Evolutionary conservation across 2,113 vertebrate genomes (phyloP), one percentile per base, ranked within the genome.

Genomic region (Gasterosteus nipponicus): DNA sequence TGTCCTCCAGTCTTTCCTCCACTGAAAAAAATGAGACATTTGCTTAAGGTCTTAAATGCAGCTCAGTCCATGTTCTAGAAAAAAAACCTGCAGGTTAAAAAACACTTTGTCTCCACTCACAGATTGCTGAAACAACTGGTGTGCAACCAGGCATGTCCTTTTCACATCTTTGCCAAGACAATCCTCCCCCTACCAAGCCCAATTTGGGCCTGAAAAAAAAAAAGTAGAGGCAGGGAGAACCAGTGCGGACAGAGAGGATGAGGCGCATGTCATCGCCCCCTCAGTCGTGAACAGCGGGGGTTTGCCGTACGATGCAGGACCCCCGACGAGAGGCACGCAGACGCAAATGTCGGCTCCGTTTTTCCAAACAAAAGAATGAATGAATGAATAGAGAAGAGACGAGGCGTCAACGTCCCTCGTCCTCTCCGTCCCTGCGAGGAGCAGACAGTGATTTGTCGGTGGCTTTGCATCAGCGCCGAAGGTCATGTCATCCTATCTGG

Each of bases 371-470:
- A 29, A 49, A 72, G 35, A 73, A 54, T 67, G 63, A 63, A 74
- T 60, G 41, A 57, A 77, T n/a, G 64, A 76, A 75, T 74, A 35
- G 54, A 67, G 67, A 66, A 47, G 63, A 14, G 77, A 67, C 51
- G 60, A 26, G 22, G 69, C 47, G 81, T 78, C 85, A 86, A 76
- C 83, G 77, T 75, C 70, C 49, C 73, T 77, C 71, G 66, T 73
- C 63, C 59, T 76, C 70, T 59, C 42, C 42, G 58, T 39, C 72
- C 80, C 80, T 74, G 69, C 70, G 81, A 86, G 89, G 78, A 78
- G 82, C 79, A 84, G 87, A 92, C 77, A 89, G 78, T 87, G 87
- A 89, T 92, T 90, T 91, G 87, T 92, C 90, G 88, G 83, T 85
- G 90, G 75, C 89, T 89, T 92, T 89, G 91, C 91, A 92, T 92